Base-by-base conservation (phyloP, 2,113 vertebrate genomes). In the Thalassarche chlororhynchos region DNA sequence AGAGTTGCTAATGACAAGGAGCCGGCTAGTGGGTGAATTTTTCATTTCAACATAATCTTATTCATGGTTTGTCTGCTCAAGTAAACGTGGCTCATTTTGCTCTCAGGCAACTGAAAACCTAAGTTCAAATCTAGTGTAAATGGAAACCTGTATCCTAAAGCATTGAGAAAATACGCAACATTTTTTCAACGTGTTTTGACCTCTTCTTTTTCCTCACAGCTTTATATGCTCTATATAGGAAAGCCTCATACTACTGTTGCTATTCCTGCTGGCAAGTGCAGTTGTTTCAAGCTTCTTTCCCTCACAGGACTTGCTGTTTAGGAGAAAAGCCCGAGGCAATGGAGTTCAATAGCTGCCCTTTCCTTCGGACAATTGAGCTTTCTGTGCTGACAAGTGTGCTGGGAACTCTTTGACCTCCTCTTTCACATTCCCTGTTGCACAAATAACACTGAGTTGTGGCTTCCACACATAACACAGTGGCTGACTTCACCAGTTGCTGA, bases 51-150 rank as follows among this genome's bases (percentile, higher is more conserved):
- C n/a, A 20, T 81, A 96, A 94, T n/a, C n/a, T 96, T 95, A 76
- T 90, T 96, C 69, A 58, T 85, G 66, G 66, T 84, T 96, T 97
- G 38, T 54, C 80, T 97, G 84, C 61, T 97, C 85, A 82, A 95
- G 46, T 79, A 61, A 97, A 61, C 38, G 77, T 71, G 65, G 20
- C 6, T 96, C 12, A 83, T 91, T 96, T 85, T 88, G n/a, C 83
- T 98, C 42, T 83, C 60, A 94, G 96, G 81, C 86, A 89, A 93
- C 64, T 58, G 91, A 91, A 91, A 97, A 69, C 80, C 85, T 64
- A 91, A 98, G 96, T 96, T 97, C 95, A 97, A 96, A 97, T 69
- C 21, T 57, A 74, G 32, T 65, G 54, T 95, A 97, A 98, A 97
- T 24, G 72, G 79, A 95, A 92, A 60, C 31, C 54, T 92, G 36